Base-by-base conservation (phyloP, 2,888 invertebrate species). In the Griposia aprilina region DNA sequence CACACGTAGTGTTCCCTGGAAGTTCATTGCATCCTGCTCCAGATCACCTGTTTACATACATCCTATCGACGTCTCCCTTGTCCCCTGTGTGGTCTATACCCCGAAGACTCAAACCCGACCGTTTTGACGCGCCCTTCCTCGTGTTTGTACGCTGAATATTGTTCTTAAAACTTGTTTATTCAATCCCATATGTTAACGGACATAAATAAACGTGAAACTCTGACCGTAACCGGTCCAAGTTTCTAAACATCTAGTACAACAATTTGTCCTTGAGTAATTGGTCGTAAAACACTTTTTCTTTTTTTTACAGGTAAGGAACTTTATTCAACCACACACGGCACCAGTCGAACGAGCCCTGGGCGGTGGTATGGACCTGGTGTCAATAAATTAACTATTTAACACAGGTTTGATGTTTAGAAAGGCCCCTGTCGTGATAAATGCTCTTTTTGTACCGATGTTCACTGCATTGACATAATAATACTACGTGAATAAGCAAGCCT, bases 281-380 rank as follows among this genome's bases (percentile, higher is more conserved):
- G 86, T 89, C 87, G 90, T 92, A 92, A 92, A 91, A 78, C 72
- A 86, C 72, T 83, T 75, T 83, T 82, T 89, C 86, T 90, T 91
- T 50, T 77, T 91, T 91, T 92, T 90, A 84, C 94, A 95, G 95
- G 95, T 95, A 95, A 94, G 94, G 84, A 80, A 88, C 76, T 85
- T 89, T 89, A 89, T 87, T 82, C 86, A 89, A 83, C 91, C 91
- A 92, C 92, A 92, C 92, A 93, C 91, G 90, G 87, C 87, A 91
- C 86, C 86, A 84, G 88, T 88, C 86, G 74, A 75, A 75, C 78
- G 68, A 60, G 80, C 76, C 63, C 74, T 60, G 75, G 76, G 72
- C 76, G 83, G 82, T 90, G 90, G 87, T 90, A 89, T 81, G 63
- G 67, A 63, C 52, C 17, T 67, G 76, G 90, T 88, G 90, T 89